Evolutionary conservation across 2,888 invertebrate genomes (phyloP), one percentile per base, ranked within the genome.

Genomic region (Deroplatys truncata): DNA sequence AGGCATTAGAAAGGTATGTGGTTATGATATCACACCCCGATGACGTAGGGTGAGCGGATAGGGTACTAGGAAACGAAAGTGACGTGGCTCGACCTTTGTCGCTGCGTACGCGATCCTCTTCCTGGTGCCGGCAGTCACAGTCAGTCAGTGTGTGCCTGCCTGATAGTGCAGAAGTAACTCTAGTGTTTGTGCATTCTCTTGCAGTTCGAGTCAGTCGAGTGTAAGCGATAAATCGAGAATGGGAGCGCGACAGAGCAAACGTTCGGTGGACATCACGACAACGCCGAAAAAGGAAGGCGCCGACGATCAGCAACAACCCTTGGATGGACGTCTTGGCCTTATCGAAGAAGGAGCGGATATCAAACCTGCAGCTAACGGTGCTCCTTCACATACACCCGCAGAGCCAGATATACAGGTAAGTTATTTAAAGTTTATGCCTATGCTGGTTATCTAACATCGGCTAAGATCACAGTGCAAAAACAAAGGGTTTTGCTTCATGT

Each of bases 231-330:
- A 72, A 72, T 5, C 56, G 20, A 72, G 3, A 72, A 97, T 97
- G 97, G 97, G 97, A 94, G 97, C 96, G 94, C 96, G 96, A 95
- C 97, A 97, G 95, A 97, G 97, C 94, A 97, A 97, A 94, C 96
- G 97, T 94, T 97, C 97, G 93, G 97, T 97, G 94, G 97, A 97
- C 93, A 97, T 97, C 94, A 96, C 96, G 92, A 97, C 97, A 94
- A 96, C 95, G 93, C 95, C 94, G 91, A 94, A 94, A 92, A 92
- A 92, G 84, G 93, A 93, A 88, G 92, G 92, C 43, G 91, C 91
- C 90, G 97, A 96, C 91, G 94, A 94, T 91, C 92, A 92, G 49
- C 92, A 92, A 28, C 93, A 92, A 89, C 92, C 93, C 90, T 92
- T 93, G 85, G 93, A 93, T 89, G 95, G 94, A 89, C 96, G 97